Percentiles rank a stretch among this genome's conserved stretches.
These are phyloP conservation scores for Brachyptera risi DNA, from an alignment of 2,888 invertebrate genomes.

Conservation along the genomic window DNA sequence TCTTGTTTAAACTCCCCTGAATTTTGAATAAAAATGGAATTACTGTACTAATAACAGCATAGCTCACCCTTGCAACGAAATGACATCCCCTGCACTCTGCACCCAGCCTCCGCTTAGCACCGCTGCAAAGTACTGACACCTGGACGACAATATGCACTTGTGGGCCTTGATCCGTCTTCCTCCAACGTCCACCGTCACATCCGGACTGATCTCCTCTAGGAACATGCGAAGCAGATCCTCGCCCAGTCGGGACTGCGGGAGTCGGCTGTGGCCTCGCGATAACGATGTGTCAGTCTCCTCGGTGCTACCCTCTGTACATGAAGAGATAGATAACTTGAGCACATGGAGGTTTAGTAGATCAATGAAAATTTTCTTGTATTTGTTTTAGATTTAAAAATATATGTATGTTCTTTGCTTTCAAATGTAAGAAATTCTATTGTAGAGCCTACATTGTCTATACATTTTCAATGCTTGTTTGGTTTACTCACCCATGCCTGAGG, in stretches of 20 bases:
- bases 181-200: constrained; percentile 79
- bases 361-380: no score
- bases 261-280: constrained; percentile 29
- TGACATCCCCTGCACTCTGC: constrained; percentile 74
- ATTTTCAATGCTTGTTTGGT: no score
- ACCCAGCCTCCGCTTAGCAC: constrained; percentile 84
- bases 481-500: constrained; percentile 46
- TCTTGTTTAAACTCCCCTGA: no score
- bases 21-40: no score
- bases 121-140: constrained; percentile 91
- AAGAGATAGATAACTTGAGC: no score
- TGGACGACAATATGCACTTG: constrained; percentile 84
- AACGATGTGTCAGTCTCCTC: constrained; percentile 46
- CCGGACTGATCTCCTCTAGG: constrained; percentile 83
- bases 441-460: no score
- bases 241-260: constrained; percentile 57
- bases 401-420: no score
- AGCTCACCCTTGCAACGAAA: constrained; percentile 77
- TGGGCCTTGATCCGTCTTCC: constrained; percentile 82
- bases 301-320: constrained; percentile 43
- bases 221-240: constrained; percentile 89
- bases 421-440: no score
- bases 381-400: no score
- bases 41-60: no score
- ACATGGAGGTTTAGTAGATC: no score